Percentiles rank a stretch among this genome's conserved stretches.
Conservation (phyloP, 2,888 invertebrate genomes). For the Siphlonurus alternatus region DNA sequence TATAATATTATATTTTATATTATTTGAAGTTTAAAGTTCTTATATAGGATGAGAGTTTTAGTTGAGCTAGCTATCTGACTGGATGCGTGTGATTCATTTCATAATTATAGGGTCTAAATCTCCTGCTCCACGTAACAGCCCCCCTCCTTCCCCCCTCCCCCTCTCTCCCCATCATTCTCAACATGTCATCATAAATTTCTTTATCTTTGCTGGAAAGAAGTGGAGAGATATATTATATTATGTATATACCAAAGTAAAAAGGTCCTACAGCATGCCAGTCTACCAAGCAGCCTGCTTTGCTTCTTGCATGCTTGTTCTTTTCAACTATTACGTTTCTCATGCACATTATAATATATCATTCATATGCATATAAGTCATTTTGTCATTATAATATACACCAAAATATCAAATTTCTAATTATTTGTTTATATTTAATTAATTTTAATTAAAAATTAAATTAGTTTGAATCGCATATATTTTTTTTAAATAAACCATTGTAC, state of each 20-base stretch:
- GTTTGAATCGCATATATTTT: too few relatives aligned
- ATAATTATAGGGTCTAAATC: slow-evolving; percentile 3
- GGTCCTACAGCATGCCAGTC: not conserved
- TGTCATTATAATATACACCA: too few relatives aligned
- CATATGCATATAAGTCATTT: too few relatives aligned
- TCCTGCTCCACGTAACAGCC: not conserved
- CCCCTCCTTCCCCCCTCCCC: not conserved
- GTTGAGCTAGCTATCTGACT: not conserved
- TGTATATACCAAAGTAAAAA: not conserved
- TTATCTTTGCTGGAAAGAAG: slow-evolving; percentile 3
- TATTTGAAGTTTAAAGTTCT: not conserved
- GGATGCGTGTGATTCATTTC: not conserved
- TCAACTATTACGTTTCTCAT: too few relatives aligned
- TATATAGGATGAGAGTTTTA: not conserved
- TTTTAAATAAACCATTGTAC: too few relatives aligned
- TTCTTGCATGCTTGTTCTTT: not conserved
- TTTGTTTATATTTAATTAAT: too few relatives aligned
- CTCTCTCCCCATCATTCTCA: slow-evolving; percentile 1
- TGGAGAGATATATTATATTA: not conserved
- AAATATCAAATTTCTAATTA: too few relatives aligned
- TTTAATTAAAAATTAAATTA: too few relatives aligned
- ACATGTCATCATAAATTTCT: slow-evolving; percentile 3
- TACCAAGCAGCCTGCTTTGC: too few relatives aligned
- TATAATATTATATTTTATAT: not conserved
- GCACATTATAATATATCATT: too few relatives aligned